Conservation (phyloP, 1,140 invertebrate genomes). For the Papilio xuthus region DNA sequence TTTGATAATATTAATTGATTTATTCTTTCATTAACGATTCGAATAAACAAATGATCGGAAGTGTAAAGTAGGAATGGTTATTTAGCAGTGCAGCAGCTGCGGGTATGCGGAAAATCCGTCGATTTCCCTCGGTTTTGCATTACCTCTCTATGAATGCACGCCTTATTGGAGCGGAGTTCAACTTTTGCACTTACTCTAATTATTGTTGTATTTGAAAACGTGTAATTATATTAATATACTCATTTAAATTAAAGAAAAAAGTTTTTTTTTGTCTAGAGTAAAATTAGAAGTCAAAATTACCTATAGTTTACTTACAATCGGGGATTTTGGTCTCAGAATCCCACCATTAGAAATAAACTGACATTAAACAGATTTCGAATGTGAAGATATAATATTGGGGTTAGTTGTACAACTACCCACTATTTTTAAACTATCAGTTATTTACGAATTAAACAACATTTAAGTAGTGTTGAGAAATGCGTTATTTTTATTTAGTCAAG, state of each 20-base stretch:
- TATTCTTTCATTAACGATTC: background rate
- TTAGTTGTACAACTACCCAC: background rate
- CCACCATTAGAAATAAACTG: too few relatives aligned
- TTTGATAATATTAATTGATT: slow-evolving; percentile 5
- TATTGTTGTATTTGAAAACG: slow-evolving; percentile 38
- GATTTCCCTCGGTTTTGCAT: slow-evolving; percentile 25
- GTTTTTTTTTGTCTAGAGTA: too few relatives aligned
- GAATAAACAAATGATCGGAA: slow-evolving; percentile 33
- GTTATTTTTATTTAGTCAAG: slow-evolving; percentile 29
- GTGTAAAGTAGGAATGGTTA: slow-evolving; percentile 24
- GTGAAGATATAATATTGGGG: too few relatives aligned
- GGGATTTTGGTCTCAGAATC: too few relatives aligned
- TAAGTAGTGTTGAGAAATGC: background rate
- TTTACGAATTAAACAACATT: too few relatives aligned
- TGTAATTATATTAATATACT: background rate
- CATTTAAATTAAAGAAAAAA: background rate
- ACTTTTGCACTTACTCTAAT: slow-evolving; percentile 55
- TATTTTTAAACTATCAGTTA: background rate
- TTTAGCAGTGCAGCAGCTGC: background rate
- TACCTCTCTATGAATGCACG: slow-evolving; percentile 34
- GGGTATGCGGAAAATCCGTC: slow-evolving; percentile 18
- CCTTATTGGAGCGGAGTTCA: slow-evolving; percentile 44
- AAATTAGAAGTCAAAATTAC: too few relatives aligned
- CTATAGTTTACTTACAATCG: too few relatives aligned
- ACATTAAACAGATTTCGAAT: too few relatives aligned